Conservation (phyloP, 2,888 invertebrate species). For the Platypus cylindrus region DNA sequence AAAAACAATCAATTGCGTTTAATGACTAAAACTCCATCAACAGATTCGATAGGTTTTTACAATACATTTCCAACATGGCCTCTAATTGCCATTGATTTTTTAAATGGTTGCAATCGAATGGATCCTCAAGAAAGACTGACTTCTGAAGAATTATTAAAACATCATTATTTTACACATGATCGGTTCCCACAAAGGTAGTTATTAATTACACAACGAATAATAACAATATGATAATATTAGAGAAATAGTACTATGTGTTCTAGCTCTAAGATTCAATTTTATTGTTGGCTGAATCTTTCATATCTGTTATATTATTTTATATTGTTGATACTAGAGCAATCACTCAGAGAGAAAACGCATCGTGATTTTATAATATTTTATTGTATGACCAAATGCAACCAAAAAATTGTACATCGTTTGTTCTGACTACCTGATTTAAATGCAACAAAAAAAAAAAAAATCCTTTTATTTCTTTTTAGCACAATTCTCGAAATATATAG, state of each 20-base stretch:
- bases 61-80: conserved; percentile 37
- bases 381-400: too few relatives aligned
- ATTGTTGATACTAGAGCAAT: neutral
- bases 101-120: conserved; percentile 42
- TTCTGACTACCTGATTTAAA: too few relatives aligned
- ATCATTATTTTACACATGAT: conserved; percentile 52
- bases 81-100: conserved; percentile 34
- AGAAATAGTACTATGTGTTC: too few relatives aligned
- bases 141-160: conserved; percentile 50
- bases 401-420: too few relatives aligned
- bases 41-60: conserved; percentile 21
- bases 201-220: neutral
- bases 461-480: too few relatives aligned
- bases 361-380: too few relatives aligned
- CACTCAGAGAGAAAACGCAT: too few relatives aligned
- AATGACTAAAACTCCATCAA: conserved; percentile 27
- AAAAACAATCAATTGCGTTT: conserved; percentile 36
- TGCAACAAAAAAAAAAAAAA: too few relatives aligned
- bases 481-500: too few relatives aligned
- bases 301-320: neutral
- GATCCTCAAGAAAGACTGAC: conserved; percentile 53
- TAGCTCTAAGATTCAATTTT: too few relatives aligned
- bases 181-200: conserved; percentile 10
- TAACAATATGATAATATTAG: neutral
- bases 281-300: too few relatives aligned